These are phyloP conservation scores for Drosophila niveifrons DNA, from an alignment of 2,888 invertebrate species.

Conservation along the genomic window DNA sequence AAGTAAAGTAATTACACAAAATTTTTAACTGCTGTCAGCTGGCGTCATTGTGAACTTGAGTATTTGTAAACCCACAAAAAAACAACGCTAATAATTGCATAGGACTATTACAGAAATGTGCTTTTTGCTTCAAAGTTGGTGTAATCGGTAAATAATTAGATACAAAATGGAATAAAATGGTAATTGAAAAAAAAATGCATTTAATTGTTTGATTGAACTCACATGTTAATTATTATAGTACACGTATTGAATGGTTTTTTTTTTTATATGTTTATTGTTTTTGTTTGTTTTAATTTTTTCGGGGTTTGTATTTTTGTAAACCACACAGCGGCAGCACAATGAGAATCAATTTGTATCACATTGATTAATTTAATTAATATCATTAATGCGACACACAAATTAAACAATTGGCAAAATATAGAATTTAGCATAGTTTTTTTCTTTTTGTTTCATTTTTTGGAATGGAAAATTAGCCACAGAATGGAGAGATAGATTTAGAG, in stretches of 20 bases:
- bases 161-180: constrained; percentile 20
- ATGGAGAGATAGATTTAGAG: constrained; percentile 22
- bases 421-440: constrained; percentile 45
- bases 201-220: constrained; percentile 65
- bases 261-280: constrained; percentile 24
- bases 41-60: constrained; percentile 32
- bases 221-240: constrained; percentile 75
- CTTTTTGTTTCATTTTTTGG: constrained; percentile 16
- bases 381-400: constrained; percentile 35
- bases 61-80: constrained; percentile 19
- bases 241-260: constrained; percentile 52
- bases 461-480: constrained; percentile 38
- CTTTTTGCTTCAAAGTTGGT: constrained; percentile 12
- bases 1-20: neutral
- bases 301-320: constrained; percentile 8
- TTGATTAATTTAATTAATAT: constrained; percentile 68
- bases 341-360: constrained; percentile 74
- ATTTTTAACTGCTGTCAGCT: constrained; percentile 21
- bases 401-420: constrained; percentile 46
- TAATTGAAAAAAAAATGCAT: constrained; percentile 53
- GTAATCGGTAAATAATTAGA: constrained; percentile 22
- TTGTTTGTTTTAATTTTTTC: constrained; percentile 7
- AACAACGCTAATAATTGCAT: constrained; percentile 22
- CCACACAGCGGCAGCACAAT: constrained; percentile 70
- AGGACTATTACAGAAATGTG: constrained; percentile 24